Evolutionary conservation across 2,797 vertebrate genomes (phyloP).

Genomic region (Pseudomugil gertrudae): DNA sequence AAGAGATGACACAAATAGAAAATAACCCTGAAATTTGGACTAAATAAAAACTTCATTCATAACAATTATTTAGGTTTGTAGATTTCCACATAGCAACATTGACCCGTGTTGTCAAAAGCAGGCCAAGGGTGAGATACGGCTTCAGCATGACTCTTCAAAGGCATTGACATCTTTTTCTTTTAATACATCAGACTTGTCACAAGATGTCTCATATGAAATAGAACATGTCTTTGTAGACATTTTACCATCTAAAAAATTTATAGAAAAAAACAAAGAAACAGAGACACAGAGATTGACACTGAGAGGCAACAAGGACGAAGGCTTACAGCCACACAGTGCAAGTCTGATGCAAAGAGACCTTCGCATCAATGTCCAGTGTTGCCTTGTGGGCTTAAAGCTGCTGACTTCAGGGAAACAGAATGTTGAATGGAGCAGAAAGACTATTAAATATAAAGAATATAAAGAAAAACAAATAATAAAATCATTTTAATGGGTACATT

Average conservation of each 20-base stretch:
- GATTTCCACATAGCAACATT: too few species aligned
- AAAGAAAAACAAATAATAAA: conserved; percentile 34
- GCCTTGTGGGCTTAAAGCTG: conserved; percentile 33
- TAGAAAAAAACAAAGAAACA: not conserved
- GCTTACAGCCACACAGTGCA: too few species aligned
- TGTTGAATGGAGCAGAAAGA: conserved; percentile 20
- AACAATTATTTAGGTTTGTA: too few species aligned
- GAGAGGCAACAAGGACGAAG: conserved; percentile 22
- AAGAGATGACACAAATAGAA: too few species aligned
- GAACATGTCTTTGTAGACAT: conserved; percentile 26
- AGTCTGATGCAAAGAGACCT: conserved; percentile 10
- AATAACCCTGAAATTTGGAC: too few species aligned
- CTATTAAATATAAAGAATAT: conserved; percentile 32
- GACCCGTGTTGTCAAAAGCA: conserved; percentile 21
- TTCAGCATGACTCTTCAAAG: conserved; percentile 44
- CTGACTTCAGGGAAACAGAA: conserved; percentile 31
- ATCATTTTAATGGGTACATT: conserved; percentile 38
- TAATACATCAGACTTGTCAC: conserved; percentile 48
- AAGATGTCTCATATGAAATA: conserved; percentile 2
- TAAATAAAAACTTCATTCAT: too few species aligned
- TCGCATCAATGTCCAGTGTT: conserved; percentile 31
- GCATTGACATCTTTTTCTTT: conserved; percentile 26
- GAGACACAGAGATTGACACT: conserved; percentile 24
- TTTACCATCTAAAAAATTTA: not conserved
- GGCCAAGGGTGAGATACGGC: conserved; percentile 32